Evolutionary conservation across 2,888 invertebrate species (phyloP).

Genomic region (Andricus quercusramuli): DNA sequence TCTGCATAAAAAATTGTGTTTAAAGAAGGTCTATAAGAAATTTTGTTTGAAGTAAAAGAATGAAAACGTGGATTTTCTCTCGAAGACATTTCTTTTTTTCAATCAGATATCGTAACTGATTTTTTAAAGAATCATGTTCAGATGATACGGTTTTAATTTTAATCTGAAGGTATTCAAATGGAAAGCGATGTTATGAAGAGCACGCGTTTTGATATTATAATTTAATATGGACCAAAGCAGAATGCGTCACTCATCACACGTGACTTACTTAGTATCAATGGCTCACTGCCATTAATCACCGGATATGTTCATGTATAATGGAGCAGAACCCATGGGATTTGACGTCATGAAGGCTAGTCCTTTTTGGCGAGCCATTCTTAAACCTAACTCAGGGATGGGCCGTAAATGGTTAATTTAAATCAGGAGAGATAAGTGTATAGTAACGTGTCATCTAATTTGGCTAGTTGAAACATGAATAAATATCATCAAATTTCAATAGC

Average conservation of each 20-base stretch:
- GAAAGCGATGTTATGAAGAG: not conserved
- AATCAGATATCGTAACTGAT: no score
- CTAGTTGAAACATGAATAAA: no score
- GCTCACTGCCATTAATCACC: slow-evolving; percentile 44
- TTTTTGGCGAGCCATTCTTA: slow-evolving; percentile 24
- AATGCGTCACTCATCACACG: slow-evolving; percentile 45
- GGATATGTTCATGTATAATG: slow-evolving; percentile 51
- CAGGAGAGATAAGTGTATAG: not conserved
- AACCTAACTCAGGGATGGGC: not conserved
- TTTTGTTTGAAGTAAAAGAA: no score
- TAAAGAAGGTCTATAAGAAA: no score
- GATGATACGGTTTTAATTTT: no score
- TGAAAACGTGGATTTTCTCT: no score
- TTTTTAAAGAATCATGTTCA: no score
- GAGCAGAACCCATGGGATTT: slow-evolving; percentile 42
- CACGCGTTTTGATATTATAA: not conserved
- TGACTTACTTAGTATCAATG: slow-evolving; percentile 47
- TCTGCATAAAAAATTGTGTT: no score
- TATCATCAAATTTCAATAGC: no score
- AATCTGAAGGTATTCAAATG: not conserved
- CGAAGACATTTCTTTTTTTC: no score
- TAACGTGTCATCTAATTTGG: not conserved
- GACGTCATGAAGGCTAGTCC: slow-evolving; percentile 43
- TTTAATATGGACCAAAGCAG: not conserved
- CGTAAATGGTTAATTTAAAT: not conserved